These are phyloP conservation scores for Crossocerus cetratus DNA, from an alignment of 2,888 invertebrate genomes.

Conservation along the genomic window DNA sequence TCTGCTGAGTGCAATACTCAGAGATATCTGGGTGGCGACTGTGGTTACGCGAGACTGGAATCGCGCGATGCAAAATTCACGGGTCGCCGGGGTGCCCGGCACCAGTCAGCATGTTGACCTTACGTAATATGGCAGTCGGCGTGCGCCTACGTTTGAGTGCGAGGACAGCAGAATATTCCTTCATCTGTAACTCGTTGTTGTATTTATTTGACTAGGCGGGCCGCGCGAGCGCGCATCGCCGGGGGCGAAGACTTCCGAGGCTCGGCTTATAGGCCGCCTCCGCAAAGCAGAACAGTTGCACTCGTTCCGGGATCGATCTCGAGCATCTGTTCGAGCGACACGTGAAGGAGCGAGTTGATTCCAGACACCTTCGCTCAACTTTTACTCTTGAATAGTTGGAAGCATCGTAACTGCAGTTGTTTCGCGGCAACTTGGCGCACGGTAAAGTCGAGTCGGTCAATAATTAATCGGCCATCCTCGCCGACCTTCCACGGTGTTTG, in stretches of 20 bases:
- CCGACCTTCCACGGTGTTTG: too few relatives aligned
- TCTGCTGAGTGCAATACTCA: not conserved
- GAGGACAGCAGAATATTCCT: slow-evolving; percentile 27
- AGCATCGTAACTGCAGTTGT: slow-evolving; percentile 14
- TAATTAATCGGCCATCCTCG: too few relatives aligned
- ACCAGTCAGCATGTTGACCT: slow-evolving; percentile 40
- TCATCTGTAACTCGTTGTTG: slow-evolving; percentile 9
- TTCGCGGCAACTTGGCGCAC: too few relatives aligned
- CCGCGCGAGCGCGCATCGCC: too few relatives aligned
- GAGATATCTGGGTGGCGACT: not conserved
- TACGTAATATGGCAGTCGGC: slow-evolving; percentile 32
- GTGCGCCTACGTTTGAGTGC: not conserved
- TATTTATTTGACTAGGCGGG: too few relatives aligned
- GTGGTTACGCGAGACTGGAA: slow-evolving; percentile 2
- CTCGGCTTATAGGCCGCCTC: too few relatives aligned
- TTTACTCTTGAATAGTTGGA: slow-evolving; percentile 8
- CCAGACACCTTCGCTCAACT: not conserved
- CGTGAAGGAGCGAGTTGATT: slow-evolving; percentile 15
- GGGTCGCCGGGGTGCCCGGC: slow-evolving; percentile 19
- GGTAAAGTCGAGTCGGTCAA: too few relatives aligned
- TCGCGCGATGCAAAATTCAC: slow-evolving; percentile 21
- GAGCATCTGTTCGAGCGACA: slow-evolving; percentile 21
- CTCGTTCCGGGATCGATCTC: slow-evolving; percentile 6
- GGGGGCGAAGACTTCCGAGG: too few relatives aligned
- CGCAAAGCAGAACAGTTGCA: too few relatives aligned